phyloP scores from a whole-genome alignment of 2,113 vertebrate genomes.

The Heloderma charlesbogerti region DNA sequence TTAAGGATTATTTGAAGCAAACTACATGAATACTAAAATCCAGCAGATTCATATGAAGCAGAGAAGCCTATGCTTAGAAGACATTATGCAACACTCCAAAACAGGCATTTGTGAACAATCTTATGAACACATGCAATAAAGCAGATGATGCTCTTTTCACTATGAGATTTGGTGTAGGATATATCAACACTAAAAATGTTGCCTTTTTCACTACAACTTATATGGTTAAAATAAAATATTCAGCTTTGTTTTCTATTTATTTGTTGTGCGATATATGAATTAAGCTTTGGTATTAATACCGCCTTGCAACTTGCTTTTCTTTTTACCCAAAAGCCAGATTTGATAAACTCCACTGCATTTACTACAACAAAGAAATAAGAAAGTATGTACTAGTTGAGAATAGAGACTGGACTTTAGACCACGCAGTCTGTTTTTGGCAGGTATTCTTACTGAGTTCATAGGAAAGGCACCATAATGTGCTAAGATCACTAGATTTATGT shows the following conservation, averaged over 20 bases:
- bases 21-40: constrained; percentile 98
- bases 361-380: background rate
- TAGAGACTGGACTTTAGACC: background rate
- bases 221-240: background rate
- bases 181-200: constrained; percentile 69
- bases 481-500: background rate
- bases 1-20: constrained; percentile 94
- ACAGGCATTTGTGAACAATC: constrained; percentile 99
- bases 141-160: constrained; percentile 94
- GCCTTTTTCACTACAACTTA: background rate
- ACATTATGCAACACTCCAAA: constrained; percentile 99
- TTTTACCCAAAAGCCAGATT: background rate
- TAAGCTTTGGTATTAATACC: background rate
- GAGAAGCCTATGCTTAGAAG: constrained; percentile 96
- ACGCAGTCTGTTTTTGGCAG: background rate
- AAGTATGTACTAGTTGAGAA: constrained; percentile 1
- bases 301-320: background rate
- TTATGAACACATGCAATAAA: constrained; percentile 98
- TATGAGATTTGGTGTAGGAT: constrained; percentile 94
- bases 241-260: background rate
- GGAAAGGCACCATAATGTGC: background rate
- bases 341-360: background rate
- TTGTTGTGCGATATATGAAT: background rate
- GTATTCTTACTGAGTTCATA: constrained; percentile 15
- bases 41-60: constrained; percentile 96